A percentile compares a stretch with the other conserved stretches of the same genome.
Evolutionary conservation across 2,797 vertebrate genomes (phyloP).

Genomic region (Acipenser ruthenus): DNA sequence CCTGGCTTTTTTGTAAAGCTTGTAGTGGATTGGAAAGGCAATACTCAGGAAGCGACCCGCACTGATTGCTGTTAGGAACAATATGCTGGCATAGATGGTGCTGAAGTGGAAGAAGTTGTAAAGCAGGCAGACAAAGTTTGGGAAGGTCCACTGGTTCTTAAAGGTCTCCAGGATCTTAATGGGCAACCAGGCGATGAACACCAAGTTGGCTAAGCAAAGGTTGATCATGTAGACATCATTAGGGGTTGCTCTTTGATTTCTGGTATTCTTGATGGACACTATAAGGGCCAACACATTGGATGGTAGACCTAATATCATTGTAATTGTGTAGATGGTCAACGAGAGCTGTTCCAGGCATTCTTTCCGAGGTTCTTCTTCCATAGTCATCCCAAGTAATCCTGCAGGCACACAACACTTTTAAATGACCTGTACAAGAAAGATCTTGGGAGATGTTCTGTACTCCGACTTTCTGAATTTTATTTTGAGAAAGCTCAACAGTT

Average conservation of each 20-base stretch:
- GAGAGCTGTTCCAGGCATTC: slow-evolving; percentile 24
- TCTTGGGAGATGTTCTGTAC: slow-evolving; percentile 25
- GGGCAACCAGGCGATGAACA: slow-evolving; percentile 63
- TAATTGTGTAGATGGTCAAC: slow-evolving; percentile 56
- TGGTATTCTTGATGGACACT: slow-evolving; percentile 54
- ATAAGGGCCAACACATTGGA: slow-evolving; percentile 66
- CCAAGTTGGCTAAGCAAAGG: slow-evolving; percentile 69
- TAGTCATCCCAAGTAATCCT: background rate
- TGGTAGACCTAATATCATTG: slow-evolving; percentile 70
- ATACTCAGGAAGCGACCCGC: slow-evolving; percentile 76
- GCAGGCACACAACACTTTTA: background rate
- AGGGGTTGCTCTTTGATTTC: slow-evolving; percentile 64
- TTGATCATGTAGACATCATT: slow-evolving; percentile 79
- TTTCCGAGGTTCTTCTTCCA: slow-evolving; percentile 9
- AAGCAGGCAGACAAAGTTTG: slow-evolving; percentile 50
- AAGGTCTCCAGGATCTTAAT: slow-evolving; percentile 61
- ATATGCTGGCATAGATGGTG: slow-evolving; percentile 67
- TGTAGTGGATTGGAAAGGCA: slow-evolving; percentile 73
- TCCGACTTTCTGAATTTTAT: no score
- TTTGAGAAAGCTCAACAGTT: no score
- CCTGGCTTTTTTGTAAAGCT: slow-evolving; percentile 58
- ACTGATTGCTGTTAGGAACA: slow-evolving; percentile 66
- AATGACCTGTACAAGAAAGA: background rate
- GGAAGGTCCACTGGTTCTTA: slow-evolving; percentile 59
- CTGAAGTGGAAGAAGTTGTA: slow-evolving; percentile 66